Conservation (phyloP, 2,888 invertebrate genomes). For the Agonum fuliginosum region DNA sequence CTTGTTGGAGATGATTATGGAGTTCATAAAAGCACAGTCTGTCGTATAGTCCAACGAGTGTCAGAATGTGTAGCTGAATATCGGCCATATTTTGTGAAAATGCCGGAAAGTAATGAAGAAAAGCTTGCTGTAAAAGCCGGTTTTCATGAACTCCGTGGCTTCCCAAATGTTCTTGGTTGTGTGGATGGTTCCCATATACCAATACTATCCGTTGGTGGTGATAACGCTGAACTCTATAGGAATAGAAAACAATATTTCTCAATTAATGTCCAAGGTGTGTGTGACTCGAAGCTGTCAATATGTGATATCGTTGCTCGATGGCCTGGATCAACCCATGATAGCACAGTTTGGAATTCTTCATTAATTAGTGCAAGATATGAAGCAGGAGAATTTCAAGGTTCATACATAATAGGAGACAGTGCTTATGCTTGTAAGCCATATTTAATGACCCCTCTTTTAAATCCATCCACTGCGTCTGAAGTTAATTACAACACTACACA, state of each 20-base stretch:
- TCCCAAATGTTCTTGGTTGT: too few relatives aligned
- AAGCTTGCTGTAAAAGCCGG: neutral
- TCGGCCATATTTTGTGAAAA: neutral
- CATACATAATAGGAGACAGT: conserved; percentile 49
- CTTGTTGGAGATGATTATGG: too few relatives aligned
- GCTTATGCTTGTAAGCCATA: conserved; percentile 34
- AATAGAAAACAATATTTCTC: neutral
- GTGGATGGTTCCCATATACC: neutral
- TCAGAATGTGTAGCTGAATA: neutral
- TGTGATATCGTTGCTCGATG: neutral
- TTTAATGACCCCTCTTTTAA: conserved; percentile 44
- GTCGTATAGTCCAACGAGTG: too few relatives aligned
- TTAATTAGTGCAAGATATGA: too few relatives aligned
- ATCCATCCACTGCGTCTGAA: neutral
- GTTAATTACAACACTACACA: conserved; percentile 19
- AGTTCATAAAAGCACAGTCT: too few relatives aligned
- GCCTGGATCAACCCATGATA: too few relatives aligned
- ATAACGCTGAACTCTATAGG: neutral
- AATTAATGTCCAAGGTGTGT: neutral
- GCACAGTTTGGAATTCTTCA: too few relatives aligned
- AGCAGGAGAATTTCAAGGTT: conserved; percentile 13
- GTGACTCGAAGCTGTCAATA: neutral
- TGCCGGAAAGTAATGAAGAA: neutral
- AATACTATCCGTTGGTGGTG: neutral
- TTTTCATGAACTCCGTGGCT: neutral